A percentile compares a stretch with the other conserved stretches of the same genome.
These are phyloP conservation scores for Ceratosolen fusciceps DNA, from an alignment of 1,140 invertebrate species.

Conservation along the genomic window DNA sequence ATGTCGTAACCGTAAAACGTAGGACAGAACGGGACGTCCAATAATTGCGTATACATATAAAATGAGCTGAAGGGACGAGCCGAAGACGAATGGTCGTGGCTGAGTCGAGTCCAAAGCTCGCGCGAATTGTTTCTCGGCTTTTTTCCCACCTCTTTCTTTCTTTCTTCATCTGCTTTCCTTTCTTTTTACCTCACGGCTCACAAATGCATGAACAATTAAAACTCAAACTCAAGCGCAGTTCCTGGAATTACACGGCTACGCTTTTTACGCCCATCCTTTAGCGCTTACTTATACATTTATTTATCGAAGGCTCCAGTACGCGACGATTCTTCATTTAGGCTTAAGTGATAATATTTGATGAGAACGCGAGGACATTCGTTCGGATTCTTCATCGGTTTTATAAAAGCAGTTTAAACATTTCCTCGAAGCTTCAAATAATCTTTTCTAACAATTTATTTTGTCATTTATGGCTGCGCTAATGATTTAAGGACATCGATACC, in stretches of 20 bases:
- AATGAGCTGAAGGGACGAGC: constrained; percentile 52
- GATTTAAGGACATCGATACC: too few relatives aligned
- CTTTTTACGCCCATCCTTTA: neutral
- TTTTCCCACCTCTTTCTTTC: constrained; percentile 5
- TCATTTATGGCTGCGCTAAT: too few relatives aligned
- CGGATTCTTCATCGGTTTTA: too few relatives aligned
- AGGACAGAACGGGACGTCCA: constrained; percentile 52
- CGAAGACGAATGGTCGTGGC: neutral
- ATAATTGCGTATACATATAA: constrained; percentile 63
- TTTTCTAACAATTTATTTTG: too few relatives aligned
- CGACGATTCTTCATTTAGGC: too few relatives aligned
- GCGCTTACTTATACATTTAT: neutral
- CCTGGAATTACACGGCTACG: neutral
- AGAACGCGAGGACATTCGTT: too few relatives aligned
- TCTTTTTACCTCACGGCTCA: neutral
- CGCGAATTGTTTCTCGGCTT: neutral
- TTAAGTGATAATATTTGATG: too few relatives aligned
- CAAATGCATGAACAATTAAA: constrained; percentile 43
- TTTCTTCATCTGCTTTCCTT: neutral
- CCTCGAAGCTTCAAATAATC: too few relatives aligned
- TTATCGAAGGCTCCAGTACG: neutral
- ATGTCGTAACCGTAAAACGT: constrained; percentile 52
- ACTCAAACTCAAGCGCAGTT: constrained; percentile 37
- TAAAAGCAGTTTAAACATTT: too few relatives aligned
- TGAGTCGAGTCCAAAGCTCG: neutral